phyloP scores from a whole-genome alignment of 2,797 vertebrate species.

The Bucorvus abyssinicus region DNA sequence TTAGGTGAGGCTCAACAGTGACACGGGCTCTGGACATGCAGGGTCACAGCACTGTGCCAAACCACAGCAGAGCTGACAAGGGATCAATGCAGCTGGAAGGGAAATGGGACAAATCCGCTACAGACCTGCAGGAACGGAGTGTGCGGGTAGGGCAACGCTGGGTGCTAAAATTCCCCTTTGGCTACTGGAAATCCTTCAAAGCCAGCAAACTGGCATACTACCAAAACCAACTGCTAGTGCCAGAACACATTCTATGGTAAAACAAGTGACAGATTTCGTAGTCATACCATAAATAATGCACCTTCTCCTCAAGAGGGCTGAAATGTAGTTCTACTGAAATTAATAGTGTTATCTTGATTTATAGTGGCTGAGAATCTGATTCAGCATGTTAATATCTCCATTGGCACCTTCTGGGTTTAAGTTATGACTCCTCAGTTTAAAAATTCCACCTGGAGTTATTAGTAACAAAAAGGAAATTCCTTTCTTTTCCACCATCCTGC shows the following conservation, averaged over 20 bases:
- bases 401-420: background rate
- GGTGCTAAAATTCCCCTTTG: conserved; percentile 22
- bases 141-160: rapidly evolving
- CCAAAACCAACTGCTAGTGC: background rate
- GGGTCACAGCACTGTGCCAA: background rate
- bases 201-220: background rate
- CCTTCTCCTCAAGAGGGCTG: background rate
- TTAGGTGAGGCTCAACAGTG: background rate
- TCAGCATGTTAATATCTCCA: background rate
- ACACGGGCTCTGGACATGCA: rapidly evolving
- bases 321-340: background rate
- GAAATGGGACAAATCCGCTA: rapidly evolving
- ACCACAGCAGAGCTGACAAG: background rate
- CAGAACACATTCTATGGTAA: conserved; percentile 6
- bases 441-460: conserved; percentile 14
- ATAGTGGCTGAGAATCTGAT: background rate
- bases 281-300: background rate
- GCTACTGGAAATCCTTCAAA: conserved; percentile 61
- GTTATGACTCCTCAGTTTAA: background rate
- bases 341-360: background rate
- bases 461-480: background rate
- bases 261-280: conserved; percentile 11
- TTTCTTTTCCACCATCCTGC: background rate
- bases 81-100: background rate
- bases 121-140: background rate